These are phyloP conservation scores for Zophobas morio DNA, from an alignment of 1,140 invertebrate species.

Conservation along the genomic window DNA sequence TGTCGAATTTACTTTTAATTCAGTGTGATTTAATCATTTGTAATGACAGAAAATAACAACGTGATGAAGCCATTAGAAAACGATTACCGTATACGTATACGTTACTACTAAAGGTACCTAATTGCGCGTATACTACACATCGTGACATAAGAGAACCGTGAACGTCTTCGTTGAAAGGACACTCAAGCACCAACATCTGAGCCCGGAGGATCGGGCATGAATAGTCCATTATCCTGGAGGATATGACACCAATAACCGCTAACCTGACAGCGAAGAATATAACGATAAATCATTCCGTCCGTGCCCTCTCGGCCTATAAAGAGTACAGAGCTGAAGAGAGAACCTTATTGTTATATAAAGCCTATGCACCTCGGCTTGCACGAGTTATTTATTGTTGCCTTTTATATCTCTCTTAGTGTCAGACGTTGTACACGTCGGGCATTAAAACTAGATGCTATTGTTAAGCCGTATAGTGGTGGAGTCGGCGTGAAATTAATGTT, in stretches of 20 bases:
- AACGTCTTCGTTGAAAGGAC: conserved; percentile 28
- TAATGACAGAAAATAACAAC: conserved; percentile 12
- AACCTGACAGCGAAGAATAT: conserved; percentile 48
- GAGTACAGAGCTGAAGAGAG: not conserved
- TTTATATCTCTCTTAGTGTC: conserved; percentile 51
- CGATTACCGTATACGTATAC: conserved; percentile 7
- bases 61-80: conserved; percentile 32
- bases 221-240: conserved; percentile 54
- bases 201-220: conserved; percentile 43
- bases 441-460: conserved; percentile 39
- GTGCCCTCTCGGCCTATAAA: conserved; percentile 28
- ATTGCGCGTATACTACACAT: conserved; percentile 4
- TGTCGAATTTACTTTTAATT: not conserved
- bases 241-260: conserved; percentile 56
- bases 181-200: conserved; percentile 26
- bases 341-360: not conserved
- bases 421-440: conserved; percentile 29
- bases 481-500: conserved; percentile 43
- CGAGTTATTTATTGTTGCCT: conserved; percentile 47
- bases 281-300: conserved; percentile 51
- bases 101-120: not conserved
- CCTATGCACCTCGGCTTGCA: conserved; percentile 3
- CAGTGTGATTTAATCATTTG: not conserved
- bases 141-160: not conserved
- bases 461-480: conserved; percentile 27